Evolutionary conservation across 1,140 invertebrate genomes (phyloP).

Genomic region (Drosophila subpulchrella): DNA sequence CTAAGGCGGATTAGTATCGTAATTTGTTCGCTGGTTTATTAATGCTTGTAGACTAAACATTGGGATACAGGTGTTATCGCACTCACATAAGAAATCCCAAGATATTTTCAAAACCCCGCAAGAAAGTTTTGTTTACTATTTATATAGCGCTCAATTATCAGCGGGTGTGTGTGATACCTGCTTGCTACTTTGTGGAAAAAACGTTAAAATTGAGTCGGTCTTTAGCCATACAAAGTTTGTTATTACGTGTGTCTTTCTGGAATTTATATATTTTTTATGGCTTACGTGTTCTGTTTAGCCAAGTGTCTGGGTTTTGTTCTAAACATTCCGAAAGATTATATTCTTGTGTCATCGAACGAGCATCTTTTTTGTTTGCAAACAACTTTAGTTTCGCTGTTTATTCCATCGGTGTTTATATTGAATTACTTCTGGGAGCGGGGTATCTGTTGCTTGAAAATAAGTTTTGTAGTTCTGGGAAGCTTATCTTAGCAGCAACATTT

Average conservation of each 20-base stretch:
- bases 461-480: slow-evolving; percentile 30
- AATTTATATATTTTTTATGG: slow-evolving; percentile 35
- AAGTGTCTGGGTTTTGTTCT: slow-evolving; percentile 30
- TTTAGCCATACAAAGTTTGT: slow-evolving; percentile 5
- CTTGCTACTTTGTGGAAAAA: slow-evolving; percentile 14
- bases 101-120: background rate
- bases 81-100: background rate
- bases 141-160: slow-evolving; percentile 1
- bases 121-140: slow-evolving; percentile 4
- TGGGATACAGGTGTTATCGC: background rate
- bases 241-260: slow-evolving; percentile 26
- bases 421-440: slow-evolving; percentile 3
- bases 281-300: slow-evolving; percentile 41
- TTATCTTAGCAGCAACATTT: slow-evolving; percentile 12
- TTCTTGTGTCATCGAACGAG: slow-evolving; percentile 36
- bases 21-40: slow-evolving; percentile 30
- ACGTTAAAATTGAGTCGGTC: background rate
- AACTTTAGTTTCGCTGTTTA: slow-evolving; percentile 22
- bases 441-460: slow-evolving; percentile 24
- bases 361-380: slow-evolving; percentile 31
- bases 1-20: slow-evolving; percentile 58
- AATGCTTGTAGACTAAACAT: slow-evolving; percentile 24
- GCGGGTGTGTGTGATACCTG: background rate
- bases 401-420: slow-evolving; percentile 5
- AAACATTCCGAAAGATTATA: slow-evolving; percentile 31